These are phyloP conservation scores for Mystacides longicornis DNA, from an alignment of 2,888 invertebrate species.

Conservation along the genomic window DNA sequence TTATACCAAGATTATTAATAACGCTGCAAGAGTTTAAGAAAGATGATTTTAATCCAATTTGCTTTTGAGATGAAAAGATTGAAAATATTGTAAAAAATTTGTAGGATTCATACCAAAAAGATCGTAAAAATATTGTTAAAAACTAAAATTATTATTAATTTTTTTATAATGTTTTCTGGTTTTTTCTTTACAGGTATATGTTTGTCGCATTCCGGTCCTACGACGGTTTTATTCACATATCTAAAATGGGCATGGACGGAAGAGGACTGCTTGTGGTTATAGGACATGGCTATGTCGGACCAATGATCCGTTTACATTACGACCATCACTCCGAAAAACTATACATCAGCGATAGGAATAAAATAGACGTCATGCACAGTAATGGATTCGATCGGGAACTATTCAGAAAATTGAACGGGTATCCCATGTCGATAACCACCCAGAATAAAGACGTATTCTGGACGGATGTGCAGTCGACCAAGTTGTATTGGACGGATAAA, in stretches of 20 bases:
- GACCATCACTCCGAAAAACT: conserved; percentile 51
- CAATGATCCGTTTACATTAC: conserved; percentile 43
- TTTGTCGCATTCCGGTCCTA: conserved; percentile 51
- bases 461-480: conserved; percentile 50
- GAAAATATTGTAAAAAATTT: no score
- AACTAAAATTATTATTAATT: no score
- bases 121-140: no score
- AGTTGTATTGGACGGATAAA: conserved; percentile 39
- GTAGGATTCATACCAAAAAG: no score
- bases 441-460: conserved; percentile 63
- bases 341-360: conserved; percentile 61
- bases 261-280: conserved; percentile 36
- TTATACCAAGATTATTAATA: no score
- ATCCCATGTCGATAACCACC: conserved; percentile 52
- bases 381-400: conserved; percentile 45
- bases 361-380: conserved; percentile 56
- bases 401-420: conserved; percentile 39
- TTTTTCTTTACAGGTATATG: conserved; percentile 47
- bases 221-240: conserved; percentile 49
- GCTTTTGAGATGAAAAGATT: no score
- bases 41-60: no score
- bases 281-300: conserved; percentile 40
- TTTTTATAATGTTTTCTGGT: background rate
- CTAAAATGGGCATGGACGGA: conserved; percentile 63
- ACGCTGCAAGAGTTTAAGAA: no score